Base-by-base conservation (phyloP, 30 jellyfish, hydroid and myxozoan species). In the Sanderia malayensis region DNA sequence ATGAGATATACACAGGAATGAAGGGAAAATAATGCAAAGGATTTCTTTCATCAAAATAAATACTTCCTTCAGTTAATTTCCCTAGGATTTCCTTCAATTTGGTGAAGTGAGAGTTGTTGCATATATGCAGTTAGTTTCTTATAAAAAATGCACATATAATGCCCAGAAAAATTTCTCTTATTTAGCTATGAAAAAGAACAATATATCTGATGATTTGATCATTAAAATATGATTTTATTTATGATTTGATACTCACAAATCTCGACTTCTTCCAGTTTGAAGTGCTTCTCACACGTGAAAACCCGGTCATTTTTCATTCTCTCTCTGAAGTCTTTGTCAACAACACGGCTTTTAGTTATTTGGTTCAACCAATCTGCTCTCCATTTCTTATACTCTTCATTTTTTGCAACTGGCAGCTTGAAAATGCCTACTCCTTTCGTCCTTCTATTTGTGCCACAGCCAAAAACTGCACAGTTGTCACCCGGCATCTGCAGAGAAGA, bases 201-300 rank as follows among this genome's bases (percentile, higher is more conserved):
- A n/a, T n/a, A n/a, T n/a, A n/a, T n/a, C n/a, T n/a, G n/a, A n/a
- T n/a, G n/a, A n/a, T n/a, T n/a, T n/a, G n/a, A n/a, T n/a, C n/a
- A n/a, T n/a, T n/a, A n/a, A n/a, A n/a, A n/a, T n/a, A n/a, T n/a
- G n/a, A n/a, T n/a, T n/a, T n/a, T n/a, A n/a, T n/a, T n/a, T n/a
- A n/a, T n/a, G n/a, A n/a, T n/a, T n/a, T n/a, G n/a, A n/a, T 61
- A 79, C 91, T 79, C 62, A 79, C 91, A 79, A 0, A 49, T 79
- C 52, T 47, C 76, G 31, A 79, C 24, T 31, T 79, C 91, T 0
- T 79, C 84, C 22, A 75, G 91, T 31, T 33, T 67, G 61, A 79
- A 79, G 37, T 79, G 91, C 46, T 53, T 67, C 58, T 79, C 91
- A 57, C 91, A 65, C 15, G 83, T 47, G 66, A 11, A 61, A 10